Evolutionary conservation across 1,140 invertebrate genomes (phyloP), one percentile per base, ranked within the genome.

Genomic region (Papilio polytes): DNA sequence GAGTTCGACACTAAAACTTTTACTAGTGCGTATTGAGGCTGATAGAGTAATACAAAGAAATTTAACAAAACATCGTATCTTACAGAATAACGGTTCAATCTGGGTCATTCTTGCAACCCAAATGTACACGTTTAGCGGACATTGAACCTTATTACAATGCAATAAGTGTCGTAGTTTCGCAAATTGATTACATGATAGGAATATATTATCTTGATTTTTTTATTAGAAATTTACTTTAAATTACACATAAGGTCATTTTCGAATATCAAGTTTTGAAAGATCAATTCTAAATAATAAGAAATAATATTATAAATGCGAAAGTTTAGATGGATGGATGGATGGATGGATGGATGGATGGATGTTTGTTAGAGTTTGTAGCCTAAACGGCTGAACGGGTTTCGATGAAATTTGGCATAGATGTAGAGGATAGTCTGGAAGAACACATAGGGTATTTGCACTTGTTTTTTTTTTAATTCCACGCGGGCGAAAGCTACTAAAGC

Each of bases 21-120:
- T 70, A 70, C 26, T 70, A 31, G 26, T 13, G 20, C 59, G 59
- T 63, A 63, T 63, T 26, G 63, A 70, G 63, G 63, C 63, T 70
- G 63, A 70, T 70, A 70, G 63, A 70, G 59, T 12, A 26, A 70
- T 70, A 70, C 63, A 70, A 70, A 70, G 63, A 70, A 70, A 70
- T 70, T 70, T 26, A 70, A 70, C 22, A 70, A 31, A 63, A 63
- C 59, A 12, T 31, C 18, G 63, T 31, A 70, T 70, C 26, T 70
- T 70, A 70, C 63, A 70, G 63, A 70, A 70, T 70, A 70, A 70
- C 63, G 63, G 63, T 70, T 36, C 63, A 66, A 66, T 31, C 26
- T 70, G 26, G 63, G 63, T 70, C 63, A 15, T 31, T 70, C 63
- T 70, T 31, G 31, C 63, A 70, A 70, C 63, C 63, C 26, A 70